phyloP scores from a whole-genome alignment of 2,113 vertebrate species.

The Salvelinus sp. region DNA sequence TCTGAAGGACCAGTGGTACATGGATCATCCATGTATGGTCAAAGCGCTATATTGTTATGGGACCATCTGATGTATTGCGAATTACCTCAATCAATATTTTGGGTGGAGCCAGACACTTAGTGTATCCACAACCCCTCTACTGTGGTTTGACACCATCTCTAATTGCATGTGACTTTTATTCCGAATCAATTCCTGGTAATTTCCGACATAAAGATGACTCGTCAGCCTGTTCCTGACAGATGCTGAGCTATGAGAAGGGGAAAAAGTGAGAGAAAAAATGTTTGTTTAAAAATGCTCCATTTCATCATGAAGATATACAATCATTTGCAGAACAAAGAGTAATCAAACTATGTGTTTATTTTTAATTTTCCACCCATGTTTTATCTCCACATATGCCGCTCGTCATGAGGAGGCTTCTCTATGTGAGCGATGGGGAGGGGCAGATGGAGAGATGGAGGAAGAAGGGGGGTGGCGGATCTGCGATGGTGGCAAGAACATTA shows the following conservation, averaged over 20 bases:
- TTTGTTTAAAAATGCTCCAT: constrained; percentile 59
- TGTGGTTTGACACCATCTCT: constrained; percentile 53
- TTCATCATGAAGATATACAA: constrained; percentile 60
- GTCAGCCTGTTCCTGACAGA: constrained; percentile 64
- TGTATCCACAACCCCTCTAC: constrained; percentile 45
- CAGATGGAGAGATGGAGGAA: neutral
- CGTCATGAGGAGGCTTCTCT: constrained; percentile 26
- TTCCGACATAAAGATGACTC: constrained; percentile 62
- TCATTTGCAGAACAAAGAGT: constrained; percentile 71
- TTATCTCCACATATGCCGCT: constrained; percentile 64
- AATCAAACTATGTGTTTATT: constrained; percentile 64
- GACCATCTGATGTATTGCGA: neutral
- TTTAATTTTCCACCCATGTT: constrained; percentile 63
- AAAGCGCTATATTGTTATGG: neutral
- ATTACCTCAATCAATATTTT: constrained; percentile 36
- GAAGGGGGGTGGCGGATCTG: constrained; percentile 3
- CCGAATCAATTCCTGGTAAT: constrained; percentile 49
- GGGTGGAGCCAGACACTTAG: constrained; percentile 23
- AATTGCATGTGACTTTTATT: constrained; percentile 56
- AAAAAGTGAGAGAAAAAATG: neutral
- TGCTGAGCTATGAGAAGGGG: constrained; percentile 40
- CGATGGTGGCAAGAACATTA: constrained; percentile 80
- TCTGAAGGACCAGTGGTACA: neutral
- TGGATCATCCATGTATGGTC: neutral
- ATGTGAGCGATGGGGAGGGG: constrained; percentile 22